phyloP scores from a whole-genome alignment of 2,888 invertebrate genomes.

The Belgica antarctica region DNA sequence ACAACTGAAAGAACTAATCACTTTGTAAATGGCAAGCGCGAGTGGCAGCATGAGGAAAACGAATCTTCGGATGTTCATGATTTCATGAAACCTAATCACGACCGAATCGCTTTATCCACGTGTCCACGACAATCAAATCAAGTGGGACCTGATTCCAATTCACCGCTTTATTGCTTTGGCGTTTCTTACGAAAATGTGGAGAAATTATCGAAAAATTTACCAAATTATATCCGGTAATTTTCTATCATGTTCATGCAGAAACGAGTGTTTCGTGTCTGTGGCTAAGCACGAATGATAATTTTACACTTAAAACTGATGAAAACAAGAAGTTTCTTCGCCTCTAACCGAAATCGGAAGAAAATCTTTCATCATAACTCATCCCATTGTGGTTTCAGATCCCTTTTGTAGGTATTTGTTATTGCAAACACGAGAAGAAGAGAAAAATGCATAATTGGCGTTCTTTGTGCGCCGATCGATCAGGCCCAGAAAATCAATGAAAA shows the following conservation, averaged over 20 bases:
- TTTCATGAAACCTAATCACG: neutral
- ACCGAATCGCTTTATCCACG: constrained; percentile 10
- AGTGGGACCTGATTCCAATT: neutral
- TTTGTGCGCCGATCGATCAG: constrained; percentile 5
- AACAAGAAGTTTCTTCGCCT: neutral
- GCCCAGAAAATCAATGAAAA: neutral
- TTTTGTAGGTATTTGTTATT: neutral
- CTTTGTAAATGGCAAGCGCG: too few species aligned
- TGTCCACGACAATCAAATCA: constrained; percentile 25
- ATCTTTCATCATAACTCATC: neutral
- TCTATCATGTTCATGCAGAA: neutral
- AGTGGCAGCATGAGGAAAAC: neutral
- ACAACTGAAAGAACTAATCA: too few species aligned
- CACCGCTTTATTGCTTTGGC: too few species aligned
- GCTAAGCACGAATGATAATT: neutral
- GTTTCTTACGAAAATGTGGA: neutral
- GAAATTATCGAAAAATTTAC: constrained; percentile 22
- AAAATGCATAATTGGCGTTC: constrained; percentile 11
- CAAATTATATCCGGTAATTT: constrained; percentile 29
- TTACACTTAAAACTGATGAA: neutral
- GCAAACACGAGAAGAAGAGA: neutral
- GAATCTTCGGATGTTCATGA: neutral
- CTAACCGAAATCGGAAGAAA: neutral
- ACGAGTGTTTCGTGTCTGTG: neutral
- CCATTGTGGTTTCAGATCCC: neutral